phyloP scores from a whole-genome alignment of 2,888 invertebrate genomes.

The Acronicta leporina region DNA sequence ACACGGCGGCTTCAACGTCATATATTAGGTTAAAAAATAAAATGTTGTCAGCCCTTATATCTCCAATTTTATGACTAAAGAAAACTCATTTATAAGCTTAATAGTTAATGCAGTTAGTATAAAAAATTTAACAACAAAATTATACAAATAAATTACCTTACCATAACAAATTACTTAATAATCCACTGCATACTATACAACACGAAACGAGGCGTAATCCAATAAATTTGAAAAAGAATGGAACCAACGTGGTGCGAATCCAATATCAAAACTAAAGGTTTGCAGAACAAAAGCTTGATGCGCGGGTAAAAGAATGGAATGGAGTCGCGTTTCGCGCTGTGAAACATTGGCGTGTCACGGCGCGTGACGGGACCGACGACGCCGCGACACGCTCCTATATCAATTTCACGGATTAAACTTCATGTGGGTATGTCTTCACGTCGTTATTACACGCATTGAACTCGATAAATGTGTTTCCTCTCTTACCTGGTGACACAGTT shows the following conservation, averaged over 20 bases:
- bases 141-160: slow-evolving; percentile 1
- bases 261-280: slow-evolving; percentile 73
- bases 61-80: no score
- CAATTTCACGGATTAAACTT: slow-evolving; percentile 73
- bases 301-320: slow-evolving; percentile 72
- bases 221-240: slow-evolving; percentile 66
- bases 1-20: no score
- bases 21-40: no score
- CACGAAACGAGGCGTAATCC: slow-evolving; percentile 61
- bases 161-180: slow-evolving; percentile 42
- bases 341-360: slow-evolving; percentile 78
- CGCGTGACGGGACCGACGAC: slow-evolving; percentile 65
- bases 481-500: slow-evolving; percentile 1
- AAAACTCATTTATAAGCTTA: no score
- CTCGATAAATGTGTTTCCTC: slow-evolving; percentile 24
- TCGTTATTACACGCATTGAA: slow-evolving; percentile 47
- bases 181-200: slow-evolving; percentile 43
- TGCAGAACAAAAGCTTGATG: slow-evolving; percentile 76
- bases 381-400: slow-evolving; percentile 66
- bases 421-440: slow-evolving; percentile 39
- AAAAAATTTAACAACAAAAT: background rate
- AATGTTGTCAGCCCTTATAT: no score
- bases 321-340: slow-evolving; percentile 61
- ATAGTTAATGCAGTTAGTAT: background rate
- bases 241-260: slow-evolving; percentile 68